Evolutionary conservation across 2,797 vertebrate genomes (phyloP).

Genomic region (Lagorchestes hirsutus): DNA sequence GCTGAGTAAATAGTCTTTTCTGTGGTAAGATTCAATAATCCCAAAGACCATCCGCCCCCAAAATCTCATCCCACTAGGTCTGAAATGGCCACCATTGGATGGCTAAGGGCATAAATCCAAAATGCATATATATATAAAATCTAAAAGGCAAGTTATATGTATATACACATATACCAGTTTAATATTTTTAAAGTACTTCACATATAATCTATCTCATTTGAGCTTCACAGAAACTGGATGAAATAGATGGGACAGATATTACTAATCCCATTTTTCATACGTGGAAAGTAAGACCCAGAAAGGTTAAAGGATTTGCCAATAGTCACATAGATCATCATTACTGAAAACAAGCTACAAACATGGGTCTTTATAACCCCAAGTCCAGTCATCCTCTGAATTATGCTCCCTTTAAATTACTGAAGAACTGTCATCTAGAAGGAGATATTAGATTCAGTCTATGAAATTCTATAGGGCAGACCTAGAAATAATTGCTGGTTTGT

Average conservation of each 20-base stretch:
- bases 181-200: background rate
- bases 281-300: background rate
- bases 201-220: background rate
- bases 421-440: background rate
- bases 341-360: background rate
- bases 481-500: background rate
- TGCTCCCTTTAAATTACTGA: background rate
- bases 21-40: background rate
- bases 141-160: too few relatives aligned
- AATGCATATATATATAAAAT: background rate
- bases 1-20: background rate
- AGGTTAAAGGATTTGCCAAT: background rate
- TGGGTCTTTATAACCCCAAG: background rate
- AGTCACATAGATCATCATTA: background rate
- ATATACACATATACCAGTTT: background rate
- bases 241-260: background rate
- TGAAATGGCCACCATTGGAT: background rate
- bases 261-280: background rate
- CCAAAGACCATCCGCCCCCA: background rate
- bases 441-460: background rate
- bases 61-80: background rate
- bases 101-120: background rate
- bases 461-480: background rate
- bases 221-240: background rate
- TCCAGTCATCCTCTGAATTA: background rate